These are phyloP conservation scores for Noctua fimbriata DNA, from an alignment of 2,888 invertebrate genomes.

Conservation along the genomic window DNA sequence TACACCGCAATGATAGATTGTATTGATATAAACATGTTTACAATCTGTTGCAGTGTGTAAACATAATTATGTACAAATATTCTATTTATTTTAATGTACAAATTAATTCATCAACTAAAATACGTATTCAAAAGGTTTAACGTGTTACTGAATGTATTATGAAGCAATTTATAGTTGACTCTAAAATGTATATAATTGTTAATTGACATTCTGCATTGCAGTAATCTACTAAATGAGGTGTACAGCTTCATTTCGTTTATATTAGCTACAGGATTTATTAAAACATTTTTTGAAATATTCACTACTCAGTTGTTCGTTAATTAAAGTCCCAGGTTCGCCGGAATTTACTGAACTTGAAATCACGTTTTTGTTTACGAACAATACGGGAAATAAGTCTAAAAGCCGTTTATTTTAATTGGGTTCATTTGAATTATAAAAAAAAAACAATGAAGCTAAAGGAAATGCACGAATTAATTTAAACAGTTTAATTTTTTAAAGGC, in stretches of 20 bases:
- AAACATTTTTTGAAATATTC: slow-evolving; percentile 10
- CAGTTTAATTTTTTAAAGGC: slow-evolving; percentile 66
- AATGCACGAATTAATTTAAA: slow-evolving; percentile 67
- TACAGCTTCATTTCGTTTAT: slow-evolving; percentile 18
- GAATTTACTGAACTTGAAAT: slow-evolving; percentile 49
- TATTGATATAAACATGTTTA: slow-evolving; percentile 19
- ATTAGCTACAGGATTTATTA: not conserved
- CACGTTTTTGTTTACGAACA: slow-evolving; percentile 57
- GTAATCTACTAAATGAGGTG: slow-evolving; percentile 25
- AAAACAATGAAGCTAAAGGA: slow-evolving; percentile 67
- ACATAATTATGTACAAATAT: slow-evolving; percentile 24
- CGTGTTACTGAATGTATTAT: slow-evolving; percentile 47
- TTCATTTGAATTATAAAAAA: slow-evolving; percentile 68
- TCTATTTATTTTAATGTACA: slow-evolving; percentile 13
- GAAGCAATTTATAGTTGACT: slow-evolving; percentile 39
- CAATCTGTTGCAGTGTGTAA: slow-evolving; percentile 14
- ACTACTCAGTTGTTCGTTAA: slow-evolving; percentile 27
- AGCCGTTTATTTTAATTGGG: slow-evolving; percentile 62
- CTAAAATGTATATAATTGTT: slow-evolving; percentile 35
- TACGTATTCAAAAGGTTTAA: slow-evolving; percentile 37
- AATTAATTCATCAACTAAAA: slow-evolving; percentile 31
- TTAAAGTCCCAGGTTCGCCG: slow-evolving; percentile 31
- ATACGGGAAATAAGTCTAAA: slow-evolving; percentile 58
- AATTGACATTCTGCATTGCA: slow-evolving; percentile 45
- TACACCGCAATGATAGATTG: slow-evolving; percentile 1